Base-by-base conservation (phyloP, 2,113 vertebrate species). In the Suncus etruscus region DNA sequence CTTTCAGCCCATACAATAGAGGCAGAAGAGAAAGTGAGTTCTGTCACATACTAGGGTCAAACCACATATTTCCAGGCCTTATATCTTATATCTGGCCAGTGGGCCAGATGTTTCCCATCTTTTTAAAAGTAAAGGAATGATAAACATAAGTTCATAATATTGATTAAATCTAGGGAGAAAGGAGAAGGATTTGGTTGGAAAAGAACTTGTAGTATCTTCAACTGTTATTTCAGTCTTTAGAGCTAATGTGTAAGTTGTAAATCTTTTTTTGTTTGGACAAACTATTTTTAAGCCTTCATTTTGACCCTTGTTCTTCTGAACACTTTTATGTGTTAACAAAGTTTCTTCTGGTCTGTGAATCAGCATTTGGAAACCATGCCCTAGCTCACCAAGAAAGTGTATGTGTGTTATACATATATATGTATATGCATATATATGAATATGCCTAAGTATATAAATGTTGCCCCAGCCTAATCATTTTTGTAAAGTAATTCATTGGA, bases 151-250 rank as follows among this genome's bases (percentile, higher is more conserved):
- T 89, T 89, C 20, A 50, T 6, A 58, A 63, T 51, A 78, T 73
- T 9, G 6, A 16, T 51, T 61, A 74, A 74, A 39, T 78, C 86
- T 20, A 47, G 39, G 39, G 15, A 90, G 75, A 66, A 25, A 8
- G 8, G 27, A 76, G 8, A 45, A 32, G 3, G 25, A 48, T 81
- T 11, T 89, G 32, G 54, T 24, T 47, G 25, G 4, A 18, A 86
- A 51, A 27, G 11, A 77, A 29, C 54, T 47, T 72, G 47, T 58
- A 45, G 50, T 11, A 24, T 18, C 25, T 81, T 54, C 31, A 54
- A 54, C 3, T 78, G 18, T 72, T 83, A 78, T 70, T 84, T 87
- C 70, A 79, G 84, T 82, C 76, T 86, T 54, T 54, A 39, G 70
- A 25, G 18, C 8, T 90, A 83, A 77, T 10, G 75, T 22, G 63